Evolutionary conservation across 2,113 vertebrate species (phyloP).

Genomic region (Tachysurus vachellii): DNA sequence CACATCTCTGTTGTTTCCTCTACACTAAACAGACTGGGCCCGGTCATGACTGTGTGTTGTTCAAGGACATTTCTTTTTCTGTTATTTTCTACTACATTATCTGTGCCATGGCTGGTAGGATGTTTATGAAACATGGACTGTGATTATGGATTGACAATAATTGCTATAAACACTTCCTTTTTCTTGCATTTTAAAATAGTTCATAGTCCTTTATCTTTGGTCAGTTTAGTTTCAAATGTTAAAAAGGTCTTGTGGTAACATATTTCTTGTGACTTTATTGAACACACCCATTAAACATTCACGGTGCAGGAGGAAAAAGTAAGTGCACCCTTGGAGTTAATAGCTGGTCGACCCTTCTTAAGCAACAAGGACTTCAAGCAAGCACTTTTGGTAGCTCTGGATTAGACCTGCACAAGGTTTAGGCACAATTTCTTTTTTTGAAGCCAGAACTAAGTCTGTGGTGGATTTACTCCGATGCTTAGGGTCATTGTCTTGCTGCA

Average conservation of each 20-base stretch:
- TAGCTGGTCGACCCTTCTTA: no score
- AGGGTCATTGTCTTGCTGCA: no score
- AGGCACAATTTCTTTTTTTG: no score
- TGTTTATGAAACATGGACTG: background rate
- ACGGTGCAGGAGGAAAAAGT: no score
- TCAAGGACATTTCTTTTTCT: background rate
- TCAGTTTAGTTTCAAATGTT: background rate
- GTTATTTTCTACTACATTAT: background rate
- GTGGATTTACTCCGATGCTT: no score
- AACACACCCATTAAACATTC: no score
- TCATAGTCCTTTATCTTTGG: background rate
- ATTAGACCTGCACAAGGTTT: no score
- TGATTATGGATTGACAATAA: background rate
- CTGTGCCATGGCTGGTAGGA: background rate
- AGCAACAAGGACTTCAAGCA: no score
- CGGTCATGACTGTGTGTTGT: background rate
- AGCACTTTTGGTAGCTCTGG: no score
- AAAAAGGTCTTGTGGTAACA: background rate
- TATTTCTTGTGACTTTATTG: no score
- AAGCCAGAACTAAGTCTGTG: no score
- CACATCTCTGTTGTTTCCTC: background rate
- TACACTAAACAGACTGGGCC: background rate
- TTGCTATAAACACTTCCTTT: background rate
- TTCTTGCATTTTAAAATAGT: background rate
- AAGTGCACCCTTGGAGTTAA: no score